Base-by-base conservation (phyloP, 2,888 invertebrate genomes). In the Trichacis sp. region DNA sequence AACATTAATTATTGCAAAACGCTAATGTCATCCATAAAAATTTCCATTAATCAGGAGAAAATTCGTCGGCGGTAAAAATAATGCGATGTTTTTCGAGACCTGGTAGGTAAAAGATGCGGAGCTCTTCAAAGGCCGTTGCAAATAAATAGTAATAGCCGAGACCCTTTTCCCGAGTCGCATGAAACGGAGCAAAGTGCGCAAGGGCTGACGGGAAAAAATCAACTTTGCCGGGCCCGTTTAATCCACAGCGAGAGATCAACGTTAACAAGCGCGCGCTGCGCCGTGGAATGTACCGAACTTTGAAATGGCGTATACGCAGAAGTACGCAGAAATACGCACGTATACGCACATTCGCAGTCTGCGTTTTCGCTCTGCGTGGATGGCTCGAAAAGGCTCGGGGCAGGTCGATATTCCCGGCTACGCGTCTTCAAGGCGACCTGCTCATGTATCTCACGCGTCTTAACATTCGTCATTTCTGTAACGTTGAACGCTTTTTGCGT, bases 371-470 rank as follows among this genome's bases (percentile, higher is more conserved):
- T 64, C 61, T 68, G 70, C 68, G 68, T 70, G 66, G n/a, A 61
- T 66, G 64, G 55, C 58, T n/a, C n/a, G n/a, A n/a, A n/a, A n/a
- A n/a, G n/a, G n/a, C 69, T 68, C 52, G 59, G 66, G 68, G 55
- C 71, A 73, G 75, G 73, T 77, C 77, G 77, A 77, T 77, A 77
- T 73, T 69, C 68, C 71, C 69, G 75, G 72, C 72, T 74, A 76
- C 73, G 72, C 75, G 74, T 78, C 77, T 77, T 78, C 72, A 71
- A 75, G 78, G 74, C 77, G 75, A 78, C 71, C 75, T 75, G 73
- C 75, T 73, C 69, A 73, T 71, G 77, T 72, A 68, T 72, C 57
- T 54, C 61, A 30, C 38, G 30, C 60, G 45, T 52, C 61, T 63
- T 68, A n/a, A 11, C 33, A n/a, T 33, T 11, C 9, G n/a, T 33